Evolutionary conservation across 2,888 invertebrate species (phyloP).

Genomic region (Aplocera efformata): DNA sequence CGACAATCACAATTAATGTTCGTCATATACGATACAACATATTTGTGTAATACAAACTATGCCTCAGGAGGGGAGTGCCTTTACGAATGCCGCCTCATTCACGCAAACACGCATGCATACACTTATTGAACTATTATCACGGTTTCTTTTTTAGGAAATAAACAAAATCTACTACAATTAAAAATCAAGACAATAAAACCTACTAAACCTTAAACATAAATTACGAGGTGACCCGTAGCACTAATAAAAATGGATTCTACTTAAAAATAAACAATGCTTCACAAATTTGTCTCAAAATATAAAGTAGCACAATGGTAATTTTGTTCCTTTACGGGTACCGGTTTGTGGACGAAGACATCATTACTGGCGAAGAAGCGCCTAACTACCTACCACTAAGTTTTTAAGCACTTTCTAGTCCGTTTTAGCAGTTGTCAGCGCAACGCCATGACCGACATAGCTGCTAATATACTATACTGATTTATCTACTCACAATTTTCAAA

Average conservation of each 20-base stretch:
- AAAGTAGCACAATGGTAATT: slow-evolving; percentile 44
- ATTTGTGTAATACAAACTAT: slow-evolving; percentile 47
- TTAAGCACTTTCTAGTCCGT: too few relatives aligned
- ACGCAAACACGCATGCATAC: slow-evolving; percentile 58
- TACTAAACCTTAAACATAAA: slow-evolving; percentile 76
- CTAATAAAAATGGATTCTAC: slow-evolving; percentile 63
- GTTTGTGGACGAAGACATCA: too few relatives aligned
- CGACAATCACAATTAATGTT: slow-evolving; percentile 63
- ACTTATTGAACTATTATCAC: slow-evolving; percentile 80
- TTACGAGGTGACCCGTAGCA: slow-evolving; percentile 67
- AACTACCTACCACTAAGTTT: too few relatives aligned
- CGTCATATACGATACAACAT: slow-evolving; percentile 50
- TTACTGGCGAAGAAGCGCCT: not conserved
- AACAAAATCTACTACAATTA: slow-evolving; percentile 60
- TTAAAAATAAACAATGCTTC: slow-evolving; percentile 59
- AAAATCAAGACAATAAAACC: slow-evolving; percentile 68
- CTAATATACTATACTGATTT: too few relatives aligned
- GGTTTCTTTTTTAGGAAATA: slow-evolving; percentile 69
- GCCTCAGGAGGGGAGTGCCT: slow-evolving; percentile 74
- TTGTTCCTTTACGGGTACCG: slow-evolving; percentile 47
- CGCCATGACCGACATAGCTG: too few relatives aligned
- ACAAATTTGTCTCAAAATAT: slow-evolving; percentile 48
- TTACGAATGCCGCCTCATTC: slow-evolving; percentile 65
- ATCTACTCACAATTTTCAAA: too few relatives aligned
- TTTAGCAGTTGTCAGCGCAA: too few relatives aligned